phyloP scores from a whole-genome alignment of 2,888 invertebrate species.

The Polydrusus tereticollis region DNA sequence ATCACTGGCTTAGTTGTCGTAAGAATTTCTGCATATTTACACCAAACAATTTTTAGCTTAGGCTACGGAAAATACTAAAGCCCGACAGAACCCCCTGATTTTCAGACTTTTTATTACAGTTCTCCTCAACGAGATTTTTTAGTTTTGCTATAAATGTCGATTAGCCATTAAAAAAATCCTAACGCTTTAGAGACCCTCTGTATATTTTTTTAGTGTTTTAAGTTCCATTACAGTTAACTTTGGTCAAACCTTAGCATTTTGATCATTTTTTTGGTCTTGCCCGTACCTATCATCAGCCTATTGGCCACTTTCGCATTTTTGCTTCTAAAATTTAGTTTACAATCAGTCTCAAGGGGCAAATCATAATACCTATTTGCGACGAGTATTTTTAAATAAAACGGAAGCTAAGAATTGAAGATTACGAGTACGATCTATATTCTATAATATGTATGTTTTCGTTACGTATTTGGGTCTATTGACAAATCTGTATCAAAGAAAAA shows the following conservation, averaged over 20 bases:
- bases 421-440: conserved; percentile 4
- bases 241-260: conserved; percentile 24
- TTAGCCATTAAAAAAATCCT: no score
- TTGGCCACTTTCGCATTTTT: not conserved
- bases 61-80: no score
- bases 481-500: conserved; percentile 38
- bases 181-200: no score
- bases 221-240: conserved; percentile 28
- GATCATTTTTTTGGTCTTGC: conserved; percentile 16
- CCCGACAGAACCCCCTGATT: no score
- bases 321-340: conserved; percentile 26
- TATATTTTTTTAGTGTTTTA: conserved; percentile 30
- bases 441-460: conserved; percentile 17
- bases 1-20: no score
- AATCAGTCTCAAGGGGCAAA: conserved; percentile 69
- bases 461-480: conserved; percentile 40
- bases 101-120: no score
- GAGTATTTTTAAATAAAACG: conserved; percentile 56
- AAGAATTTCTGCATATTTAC: no score
- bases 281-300: conserved; percentile 6
- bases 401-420: conserved; percentile 55
- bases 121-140: no score
- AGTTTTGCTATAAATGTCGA: no score
- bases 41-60: no score
- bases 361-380: conserved; percentile 63